Conservation (phyloP, 2,113 vertebrate species). For the Hoplias malabaricus region DNA sequence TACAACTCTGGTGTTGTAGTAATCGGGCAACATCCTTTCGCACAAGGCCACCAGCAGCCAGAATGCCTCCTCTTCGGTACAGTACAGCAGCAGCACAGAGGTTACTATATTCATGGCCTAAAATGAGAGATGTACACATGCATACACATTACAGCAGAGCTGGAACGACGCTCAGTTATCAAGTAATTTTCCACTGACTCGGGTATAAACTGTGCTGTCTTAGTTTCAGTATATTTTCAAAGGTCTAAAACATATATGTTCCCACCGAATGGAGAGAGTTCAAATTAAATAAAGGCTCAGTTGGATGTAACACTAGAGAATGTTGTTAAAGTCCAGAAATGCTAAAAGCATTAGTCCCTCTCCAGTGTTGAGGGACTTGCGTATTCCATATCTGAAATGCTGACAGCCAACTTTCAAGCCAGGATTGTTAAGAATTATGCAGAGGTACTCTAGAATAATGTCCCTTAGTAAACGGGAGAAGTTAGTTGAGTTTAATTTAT, state of each 20-base stretch:
- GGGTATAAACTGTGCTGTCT: background rate
- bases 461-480: background rate
- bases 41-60: constrained; percentile 96
- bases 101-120: constrained; percentile 99
- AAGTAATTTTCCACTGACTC: background rate
- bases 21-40: constrained; percentile 94
- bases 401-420: too few species aligned
- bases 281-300: too few species aligned
- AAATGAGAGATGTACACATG: background rate
- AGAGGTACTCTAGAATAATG: background rate
- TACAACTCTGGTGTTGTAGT: constrained; percentile 97
- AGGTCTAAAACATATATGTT: too few species aligned
- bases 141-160: background rate
- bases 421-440: too few species aligned
- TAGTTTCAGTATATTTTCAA: background rate
- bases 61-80: constrained; percentile 93
- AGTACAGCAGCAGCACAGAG: constrained; percentile 90
- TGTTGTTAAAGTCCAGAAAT: too few species aligned
- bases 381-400: too few species aligned
- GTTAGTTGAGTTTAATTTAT: background rate
- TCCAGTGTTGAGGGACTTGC: too few species aligned
- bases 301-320: too few species aligned
- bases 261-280: too few species aligned
- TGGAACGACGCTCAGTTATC: background rate
- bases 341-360: too few species aligned